Conservation (phyloP, 2,797 vertebrate genomes). For the Pagetopsis macropterus region DNA sequence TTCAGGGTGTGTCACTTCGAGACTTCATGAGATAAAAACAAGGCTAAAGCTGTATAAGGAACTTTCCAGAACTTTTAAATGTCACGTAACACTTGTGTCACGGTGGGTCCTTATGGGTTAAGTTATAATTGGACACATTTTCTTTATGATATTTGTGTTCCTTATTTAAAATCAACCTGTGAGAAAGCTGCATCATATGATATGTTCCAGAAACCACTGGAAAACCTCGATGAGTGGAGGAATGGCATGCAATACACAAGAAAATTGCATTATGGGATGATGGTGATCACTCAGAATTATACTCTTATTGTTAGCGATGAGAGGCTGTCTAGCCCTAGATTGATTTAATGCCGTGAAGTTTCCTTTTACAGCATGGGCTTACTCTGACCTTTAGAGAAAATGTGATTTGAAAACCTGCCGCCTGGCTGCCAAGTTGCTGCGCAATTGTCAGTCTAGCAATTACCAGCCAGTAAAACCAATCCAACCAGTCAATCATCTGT, state of each 20-base stretch:
- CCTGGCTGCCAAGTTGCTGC: slow-evolving; percentile 46
- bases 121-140: slow-evolving; percentile 14
- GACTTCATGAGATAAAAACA: too few species aligned
- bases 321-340: slow-evolving; percentile 41
- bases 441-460: slow-evolving; percentile 32
- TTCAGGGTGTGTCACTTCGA: too few species aligned
- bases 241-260: slow-evolving; percentile 37
- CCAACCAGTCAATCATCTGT: slow-evolving; percentile 39
- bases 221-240: slow-evolving; percentile 17
- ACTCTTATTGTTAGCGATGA: slow-evolving; percentile 53
- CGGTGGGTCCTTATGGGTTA: not conserved
- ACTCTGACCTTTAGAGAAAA: slow-evolving; percentile 59
- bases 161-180: slow-evolving; percentile 11
- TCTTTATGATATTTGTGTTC: slow-evolving; percentile 1
- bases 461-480: slow-evolving; percentile 38
- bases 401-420: slow-evolving; percentile 47
- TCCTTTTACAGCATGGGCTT: slow-evolving; percentile 29
- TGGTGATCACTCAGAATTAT: slow-evolving; percentile 50
- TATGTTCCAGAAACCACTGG: slow-evolving; percentile 25
- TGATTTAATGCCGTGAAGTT: slow-evolving; percentile 61
- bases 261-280: slow-evolving; percentile 41
- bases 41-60: too few species aligned
- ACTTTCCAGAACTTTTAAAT: too few species aligned
- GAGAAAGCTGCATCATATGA: slow-evolving; percentile 20
- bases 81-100: too few species aligned